Conservation (phyloP, 2,888 invertebrate genomes). For the Xanthia togata region DNA sequence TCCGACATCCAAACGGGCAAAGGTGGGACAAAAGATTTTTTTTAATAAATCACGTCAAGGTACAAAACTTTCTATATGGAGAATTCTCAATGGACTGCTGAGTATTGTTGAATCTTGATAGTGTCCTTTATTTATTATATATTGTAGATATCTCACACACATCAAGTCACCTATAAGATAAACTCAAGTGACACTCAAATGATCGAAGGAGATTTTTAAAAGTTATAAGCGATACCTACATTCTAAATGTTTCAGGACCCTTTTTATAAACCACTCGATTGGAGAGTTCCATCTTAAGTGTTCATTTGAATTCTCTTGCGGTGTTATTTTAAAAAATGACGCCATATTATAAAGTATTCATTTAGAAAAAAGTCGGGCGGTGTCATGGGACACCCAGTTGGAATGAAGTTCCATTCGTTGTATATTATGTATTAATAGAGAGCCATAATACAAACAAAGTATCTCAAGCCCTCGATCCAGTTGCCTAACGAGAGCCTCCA, state of each 20-base stretch:
- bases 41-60: conserved; percentile 13
- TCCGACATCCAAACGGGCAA: no score
- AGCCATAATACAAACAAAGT: no score
- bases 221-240: neutral
- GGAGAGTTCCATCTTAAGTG: neutral
- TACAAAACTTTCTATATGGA: conserved; percentile 13
- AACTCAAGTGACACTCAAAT: neutral
- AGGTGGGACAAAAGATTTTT: no score
- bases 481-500: no score
- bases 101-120: conserved; percentile 5
- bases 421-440: no score
- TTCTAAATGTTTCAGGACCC: neutral
- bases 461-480: no score
- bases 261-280: neutral
- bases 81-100: conserved; percentile 7
- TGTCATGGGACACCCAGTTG: no score
- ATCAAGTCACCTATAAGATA: conserved; percentile 1
- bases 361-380: no score
- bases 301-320: neutral
- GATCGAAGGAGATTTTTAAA: neutral
- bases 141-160: neutral
- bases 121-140: neutral
- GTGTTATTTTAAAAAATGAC: neutral
- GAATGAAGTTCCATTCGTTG: no score
- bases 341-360: no score